phyloP scores from a whole-genome alignment of 2,797 vertebrate species.

The Anabas testudineus region DNA sequence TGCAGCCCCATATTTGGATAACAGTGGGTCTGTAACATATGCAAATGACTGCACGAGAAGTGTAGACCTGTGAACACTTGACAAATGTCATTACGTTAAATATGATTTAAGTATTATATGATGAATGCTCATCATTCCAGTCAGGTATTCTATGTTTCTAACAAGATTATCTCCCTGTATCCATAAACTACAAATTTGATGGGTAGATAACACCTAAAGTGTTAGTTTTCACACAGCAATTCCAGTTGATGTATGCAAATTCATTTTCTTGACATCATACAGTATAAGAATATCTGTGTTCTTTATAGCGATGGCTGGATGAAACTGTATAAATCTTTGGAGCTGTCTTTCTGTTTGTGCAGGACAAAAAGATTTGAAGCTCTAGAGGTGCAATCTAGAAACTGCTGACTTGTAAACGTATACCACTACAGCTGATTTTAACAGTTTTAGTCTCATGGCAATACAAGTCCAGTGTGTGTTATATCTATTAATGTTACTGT shows the following conservation, averaged over 20 bases:
- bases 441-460: too few relatives aligned
- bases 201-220: slow-evolving; percentile 1
- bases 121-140: neutral
- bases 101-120: neutral
- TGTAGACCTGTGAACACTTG: neutral
- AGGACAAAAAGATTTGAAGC: too few relatives aligned
- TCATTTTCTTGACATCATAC: neutral
- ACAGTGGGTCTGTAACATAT: too few relatives aligned
- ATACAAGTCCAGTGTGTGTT: too few relatives aligned
- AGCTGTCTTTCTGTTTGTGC: too few relatives aligned
- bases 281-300: neutral
- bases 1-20: too few relatives aligned
- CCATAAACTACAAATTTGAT: neutral
- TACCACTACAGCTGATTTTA: too few relatives aligned
- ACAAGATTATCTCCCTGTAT: neutral
- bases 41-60: neutral
- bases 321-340: neutral
- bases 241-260: slow-evolving; percentile 1
- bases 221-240: slow-evolving; percentile 9
- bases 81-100: too few relatives aligned
- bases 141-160: neutral
- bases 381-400: too few relatives aligned
- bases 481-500: too few relatives aligned
- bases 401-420: too few relatives aligned
- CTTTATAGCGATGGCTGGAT: neutral